phyloP scores from a whole-genome alignment of 2,888 invertebrate genomes.

The Pyrgus malvae region DNA sequence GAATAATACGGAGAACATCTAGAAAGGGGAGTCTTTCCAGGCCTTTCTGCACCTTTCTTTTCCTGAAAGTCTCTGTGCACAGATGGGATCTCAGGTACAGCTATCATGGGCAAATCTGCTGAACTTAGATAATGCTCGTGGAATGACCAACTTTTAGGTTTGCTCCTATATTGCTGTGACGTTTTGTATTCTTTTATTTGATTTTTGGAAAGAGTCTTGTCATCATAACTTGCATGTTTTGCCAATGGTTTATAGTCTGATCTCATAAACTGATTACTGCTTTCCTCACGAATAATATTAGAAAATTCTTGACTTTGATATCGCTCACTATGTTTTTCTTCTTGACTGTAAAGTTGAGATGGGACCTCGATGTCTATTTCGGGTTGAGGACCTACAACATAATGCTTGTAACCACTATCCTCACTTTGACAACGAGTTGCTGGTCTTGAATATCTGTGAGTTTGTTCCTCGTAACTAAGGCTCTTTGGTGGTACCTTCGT shows the following conservation, averaged over 20 bases:
- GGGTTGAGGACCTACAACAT: conserved; percentile 69
- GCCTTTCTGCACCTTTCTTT: conserved; percentile 65
- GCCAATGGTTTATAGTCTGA: conserved; percentile 82
- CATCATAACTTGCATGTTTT: conserved; percentile 85
- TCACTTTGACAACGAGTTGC: conserved; percentile 83
- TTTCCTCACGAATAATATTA: conserved; percentile 67
- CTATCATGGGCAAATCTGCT: conserved; percentile 76
- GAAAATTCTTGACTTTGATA: conserved; percentile 86
- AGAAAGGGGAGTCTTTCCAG: conserved; percentile 81
- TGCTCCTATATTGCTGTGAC: conserved; percentile 78
- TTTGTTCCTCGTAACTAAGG: conserved; percentile 73
- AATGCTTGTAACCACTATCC: conserved; percentile 75
- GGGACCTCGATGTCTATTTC: conserved; percentile 81
- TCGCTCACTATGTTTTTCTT: conserved; percentile 83
- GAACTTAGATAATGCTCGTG: conserved; percentile 83
- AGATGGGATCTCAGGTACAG: conserved; percentile 78
- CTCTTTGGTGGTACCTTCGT: conserved; percentile 73
- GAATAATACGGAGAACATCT: conserved; percentile 89
- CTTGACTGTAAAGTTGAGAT: conserved; percentile 82
- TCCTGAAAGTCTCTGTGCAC: conserved; percentile 72
- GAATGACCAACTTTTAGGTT: conserved; percentile 84
- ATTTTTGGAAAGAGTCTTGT: conserved; percentile 83
- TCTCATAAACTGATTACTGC: conserved; percentile 64
- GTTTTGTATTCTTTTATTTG: conserved; percentile 84
- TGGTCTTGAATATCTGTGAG: conserved; percentile 71